Conservation (phyloP, 2,113 vertebrate genomes). For the Hippocampus zosterae region DNA sequence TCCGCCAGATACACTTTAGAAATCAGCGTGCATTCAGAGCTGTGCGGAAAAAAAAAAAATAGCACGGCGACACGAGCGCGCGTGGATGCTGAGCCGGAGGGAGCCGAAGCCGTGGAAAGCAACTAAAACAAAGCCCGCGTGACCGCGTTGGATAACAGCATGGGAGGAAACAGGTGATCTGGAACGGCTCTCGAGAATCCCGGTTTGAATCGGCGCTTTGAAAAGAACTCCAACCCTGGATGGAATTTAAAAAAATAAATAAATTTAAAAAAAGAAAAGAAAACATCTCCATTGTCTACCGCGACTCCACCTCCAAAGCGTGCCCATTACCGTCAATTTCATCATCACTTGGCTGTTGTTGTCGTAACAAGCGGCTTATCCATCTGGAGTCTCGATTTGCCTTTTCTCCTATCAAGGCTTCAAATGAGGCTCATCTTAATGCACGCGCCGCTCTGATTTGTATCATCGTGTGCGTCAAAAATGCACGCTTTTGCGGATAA, state of each 20-base stretch:
- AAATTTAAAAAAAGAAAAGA: neutral
- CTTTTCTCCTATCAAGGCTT: constrained; percentile 4
- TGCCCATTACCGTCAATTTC: constrained; percentile 30
- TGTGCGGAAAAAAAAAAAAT: constrained; percentile 50
- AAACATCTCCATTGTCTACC: neutral
- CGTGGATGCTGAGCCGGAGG: constrained; percentile 29
- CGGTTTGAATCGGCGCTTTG: neutral
- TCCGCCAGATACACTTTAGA: constrained; percentile 64
- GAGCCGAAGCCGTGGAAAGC: constrained; percentile 16
- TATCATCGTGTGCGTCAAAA: constrained; percentile 17
- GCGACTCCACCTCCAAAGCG: neutral
- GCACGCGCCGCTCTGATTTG: neutral
- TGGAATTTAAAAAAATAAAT: too few species aligned
- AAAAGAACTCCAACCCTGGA: neutral
- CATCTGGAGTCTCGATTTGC: neutral
- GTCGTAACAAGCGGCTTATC: neutral
- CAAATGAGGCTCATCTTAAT: constrained; percentile 22
- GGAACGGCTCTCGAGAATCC: neutral
- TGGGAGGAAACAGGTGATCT: neutral
- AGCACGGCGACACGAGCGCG: constrained; percentile 35
- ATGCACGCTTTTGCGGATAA: neutral
- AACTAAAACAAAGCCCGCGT: neutral
- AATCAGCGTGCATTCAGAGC: constrained; percentile 56
- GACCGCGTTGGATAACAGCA: neutral
- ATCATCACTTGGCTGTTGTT: constrained; percentile 19